These are phyloP conservation scores for Hystrix cristata DNA, from an alignment of 2,113 vertebrate genomes.

Conservation along the genomic window DNA sequence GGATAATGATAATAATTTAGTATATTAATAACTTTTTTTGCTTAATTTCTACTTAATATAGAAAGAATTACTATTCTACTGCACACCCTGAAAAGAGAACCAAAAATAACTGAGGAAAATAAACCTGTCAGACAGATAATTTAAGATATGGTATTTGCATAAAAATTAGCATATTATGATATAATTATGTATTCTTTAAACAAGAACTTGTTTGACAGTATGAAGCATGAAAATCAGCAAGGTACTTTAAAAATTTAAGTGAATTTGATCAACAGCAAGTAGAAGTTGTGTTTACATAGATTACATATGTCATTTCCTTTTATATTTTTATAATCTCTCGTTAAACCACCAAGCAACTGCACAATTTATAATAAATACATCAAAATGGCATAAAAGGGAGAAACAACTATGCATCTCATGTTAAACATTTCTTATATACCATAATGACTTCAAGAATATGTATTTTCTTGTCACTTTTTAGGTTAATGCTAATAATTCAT, in stretches of 20 bases:
- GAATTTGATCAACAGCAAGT: neutral
- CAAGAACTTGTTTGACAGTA: constrained; percentile 42
- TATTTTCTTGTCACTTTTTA: constrained; percentile 1
- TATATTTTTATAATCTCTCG: constrained; percentile 41
- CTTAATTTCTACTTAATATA: constrained; percentile 36
- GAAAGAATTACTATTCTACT: constrained; percentile 37
- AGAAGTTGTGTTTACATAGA: neutral
- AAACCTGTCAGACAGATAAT: constrained; percentile 54
- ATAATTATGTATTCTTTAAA: constrained; percentile 38
- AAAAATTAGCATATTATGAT: constrained; percentile 46
- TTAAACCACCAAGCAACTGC: constrained; percentile 7
- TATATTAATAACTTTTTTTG: neutral
- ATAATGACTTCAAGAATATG: neutral
- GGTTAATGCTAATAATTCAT: neutral
- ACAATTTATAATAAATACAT: constrained; percentile 40
- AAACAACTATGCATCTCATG: neutral
- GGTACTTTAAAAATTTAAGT: constrained; percentile 10
- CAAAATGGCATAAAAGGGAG: constrained; percentile 25
- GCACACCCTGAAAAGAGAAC: constrained; percentile 57
- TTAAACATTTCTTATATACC: constrained; percentile 30
- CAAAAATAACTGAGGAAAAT: constrained; percentile 72
- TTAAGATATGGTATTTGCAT: constrained; percentile 49
- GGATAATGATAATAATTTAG: constrained; percentile 33
- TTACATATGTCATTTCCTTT: neutral
- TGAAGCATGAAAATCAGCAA: constrained; percentile 42